A percentile compares a stretch with the other conserved stretches of the same genome.
These are phyloP conservation scores for Casuarius casuarius DNA, from an alignment of 2,113 vertebrate genomes.

Conservation along the genomic window DNA sequence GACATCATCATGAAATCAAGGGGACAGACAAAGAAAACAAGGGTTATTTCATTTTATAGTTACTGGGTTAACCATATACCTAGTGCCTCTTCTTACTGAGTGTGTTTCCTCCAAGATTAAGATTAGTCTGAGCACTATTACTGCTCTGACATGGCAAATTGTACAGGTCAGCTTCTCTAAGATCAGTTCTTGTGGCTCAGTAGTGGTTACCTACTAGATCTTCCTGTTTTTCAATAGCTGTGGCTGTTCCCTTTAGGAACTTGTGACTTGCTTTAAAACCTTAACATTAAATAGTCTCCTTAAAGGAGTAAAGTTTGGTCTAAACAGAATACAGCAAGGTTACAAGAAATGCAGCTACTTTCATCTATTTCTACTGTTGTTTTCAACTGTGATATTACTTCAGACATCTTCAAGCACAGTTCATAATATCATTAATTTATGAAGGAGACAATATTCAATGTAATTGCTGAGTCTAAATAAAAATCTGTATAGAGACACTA, in stretches of 20 bases:
- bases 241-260: neutral
- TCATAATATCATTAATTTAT: neutral
- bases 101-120: neutral
- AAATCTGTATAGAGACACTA: neutral
- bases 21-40: neutral
- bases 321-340: neutral
- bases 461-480: neutral
- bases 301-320: neutral
- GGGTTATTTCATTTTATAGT: neutral
- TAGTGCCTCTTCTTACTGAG: neutral
- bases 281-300: neutral
- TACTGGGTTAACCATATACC: neutral
- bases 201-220: neutral
- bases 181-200: neutral
- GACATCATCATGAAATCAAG: neutral
- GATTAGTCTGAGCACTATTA: neutral
- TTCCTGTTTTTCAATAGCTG: neutral
- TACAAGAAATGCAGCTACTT: neutral
- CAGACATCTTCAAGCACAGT: rapidly evolving
- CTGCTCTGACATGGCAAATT: neutral
- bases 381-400: neutral
- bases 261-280: neutral
- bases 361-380: neutral
- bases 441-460: neutral
- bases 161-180: neutral